Evolutionary conservation across 2,888 invertebrate species (phyloP), one percentile per base, ranked within the genome.

Genomic region (Bimastos eiseni): DNA sequence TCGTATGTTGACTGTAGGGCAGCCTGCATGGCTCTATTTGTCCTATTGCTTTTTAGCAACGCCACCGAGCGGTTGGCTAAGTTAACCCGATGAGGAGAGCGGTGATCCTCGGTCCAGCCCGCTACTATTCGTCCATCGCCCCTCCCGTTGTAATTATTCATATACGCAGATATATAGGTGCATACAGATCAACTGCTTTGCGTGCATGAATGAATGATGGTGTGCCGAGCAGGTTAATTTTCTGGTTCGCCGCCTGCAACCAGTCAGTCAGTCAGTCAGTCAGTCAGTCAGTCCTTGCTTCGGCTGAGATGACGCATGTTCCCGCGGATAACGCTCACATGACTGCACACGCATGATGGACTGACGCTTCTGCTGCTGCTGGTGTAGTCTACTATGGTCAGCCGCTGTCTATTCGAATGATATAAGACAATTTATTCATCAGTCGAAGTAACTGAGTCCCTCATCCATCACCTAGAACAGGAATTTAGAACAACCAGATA

Each of bases 331-430:
- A n/a, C 30, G 1, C 70, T 30, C 70, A n/a, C 30, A n/a, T 70
- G 70, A n/a, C n/a, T 70, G 70, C 70, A n/a, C 70, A 30, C 70
- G 70, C 70, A n/a, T 70, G 70, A 70, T 70, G 70, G 70, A 70
- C 55, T 24, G 55, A 24, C 19, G 44, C 44, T 5, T 13, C 44
- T 44, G 44, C 44, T 44, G 24, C 49, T 24, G 49, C 49, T 70
- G 70, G 30, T 70, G 70, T 30, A n/a, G 70, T n/a, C 17, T 8
- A 49, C 19, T 19, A 15, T 49, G 49, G 11, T 41, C 24, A 24
- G 70, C n/a, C 70, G 70, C 30, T 17, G 6, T 70, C 70, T 70
- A n/a, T 70, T n/a, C 70, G 1, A n/a, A n/a, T 1, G 49, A 24
- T 2, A 49, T 2, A 49, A n/a, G 70, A 70, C n/a, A n/a, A 70